Base-by-base conservation (phyloP, 2,797 vertebrate species). In the Aselliscus stoliczkanus region DNA sequence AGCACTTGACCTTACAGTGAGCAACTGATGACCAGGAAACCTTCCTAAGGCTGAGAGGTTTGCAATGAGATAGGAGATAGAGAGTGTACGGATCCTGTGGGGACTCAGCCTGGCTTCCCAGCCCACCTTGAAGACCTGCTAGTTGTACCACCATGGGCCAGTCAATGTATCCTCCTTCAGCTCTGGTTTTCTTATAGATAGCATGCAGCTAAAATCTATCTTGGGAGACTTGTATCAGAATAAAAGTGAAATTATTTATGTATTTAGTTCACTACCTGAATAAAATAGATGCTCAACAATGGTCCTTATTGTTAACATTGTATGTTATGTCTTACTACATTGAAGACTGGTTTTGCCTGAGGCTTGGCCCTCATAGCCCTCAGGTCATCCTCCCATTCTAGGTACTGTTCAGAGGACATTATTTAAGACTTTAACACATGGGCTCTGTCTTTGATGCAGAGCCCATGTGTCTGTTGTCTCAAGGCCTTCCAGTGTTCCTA, bases 1-100 rank as follows among this genome's bases (percentile, higher is more conserved):
- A 82, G 27, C 12, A 80, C 47, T 37, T 20, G 15, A 79, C 29
- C 34, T 56, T 37, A 9, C n/a, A 15, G 14, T 6, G 7, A 58
- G 13, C 27, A 11, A 27, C 1, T 1, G 7, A 62, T 0, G 7
- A 37, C 3, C 2, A 20, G 13, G 21, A 44, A 39, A 47, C 42
- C 56, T 31, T 47, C 52, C 52, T 0, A 1, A 15, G 21, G 31
- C 70, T 39, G 6, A 54, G 0, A 47, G 25, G 42, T 18, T 6
- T 20, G 0, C 81, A 4, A 2, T 21, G 65, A 65, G 37, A 34
- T 0, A 9, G 42, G 13, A 47, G 18, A 64, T 25, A 54, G 25
- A 34, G 25, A n/a, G 1, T 0, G 1, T 5, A 5, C 1, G 14
- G 21, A 9, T 17, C 12, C 0, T 11, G 10, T 7, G 64, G 4